These are phyloP conservation scores for Acridotheres tristis DNA, from an alignment of 2,797 vertebrate species.

Conservation along the genomic window DNA sequence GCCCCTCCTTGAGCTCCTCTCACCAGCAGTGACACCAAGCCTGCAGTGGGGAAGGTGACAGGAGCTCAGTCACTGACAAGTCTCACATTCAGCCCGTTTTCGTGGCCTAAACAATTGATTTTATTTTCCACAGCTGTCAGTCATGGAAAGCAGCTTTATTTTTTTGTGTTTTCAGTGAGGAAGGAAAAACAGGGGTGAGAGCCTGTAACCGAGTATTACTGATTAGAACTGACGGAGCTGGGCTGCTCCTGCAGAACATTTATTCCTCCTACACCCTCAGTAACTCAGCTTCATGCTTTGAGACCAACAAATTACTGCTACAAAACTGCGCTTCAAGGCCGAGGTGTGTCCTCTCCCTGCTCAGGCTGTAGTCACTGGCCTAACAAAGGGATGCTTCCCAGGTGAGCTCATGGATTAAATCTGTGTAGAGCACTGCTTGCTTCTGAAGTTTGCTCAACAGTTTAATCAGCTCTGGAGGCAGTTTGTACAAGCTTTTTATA, in stretches of 20 bases:
- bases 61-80: background rate
- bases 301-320: constrained; percentile 16
- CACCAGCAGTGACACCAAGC: accelerated
- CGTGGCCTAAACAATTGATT: constrained; percentile 4
- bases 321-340: background rate
- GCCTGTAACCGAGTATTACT: background rate
- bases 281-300: background rate
- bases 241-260: constrained; percentile 33
- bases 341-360: background rate
- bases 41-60: background rate
- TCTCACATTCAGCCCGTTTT: accelerated
- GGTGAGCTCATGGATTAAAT: background rate
- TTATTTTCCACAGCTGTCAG: constrained; percentile 41
- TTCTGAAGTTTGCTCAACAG: background rate
- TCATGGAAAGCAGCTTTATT: background rate
- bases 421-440: background rate
- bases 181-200: background rate
- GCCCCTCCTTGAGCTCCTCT: accelerated
- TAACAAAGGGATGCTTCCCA: background rate
- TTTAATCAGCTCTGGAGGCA: background rate
- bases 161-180: constrained; percentile 2
- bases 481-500: background rate
- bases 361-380: background rate
- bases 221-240: constrained; percentile 9
- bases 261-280: constrained; percentile 52